Evolutionary conservation across 2,888 invertebrate species (phyloP), one percentile per base, ranked within the genome.

Genomic region (Chydorus sphaericus): DNA sequence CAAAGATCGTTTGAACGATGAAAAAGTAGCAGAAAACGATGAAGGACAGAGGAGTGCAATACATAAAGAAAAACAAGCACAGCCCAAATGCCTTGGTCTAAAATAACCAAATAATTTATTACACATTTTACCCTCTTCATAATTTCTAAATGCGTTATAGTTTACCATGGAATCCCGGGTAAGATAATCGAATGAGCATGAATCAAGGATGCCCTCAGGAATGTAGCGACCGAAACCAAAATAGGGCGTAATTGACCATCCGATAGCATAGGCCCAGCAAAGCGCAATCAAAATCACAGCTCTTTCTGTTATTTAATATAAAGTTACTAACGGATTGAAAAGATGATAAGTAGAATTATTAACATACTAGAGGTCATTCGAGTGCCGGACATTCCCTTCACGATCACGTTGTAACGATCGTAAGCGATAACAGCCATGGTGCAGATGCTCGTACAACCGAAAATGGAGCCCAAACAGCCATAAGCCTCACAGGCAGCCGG

Each of bases 1-100:
- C 83, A 57, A 83, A 76, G 58, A 87, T 87, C 61, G 87, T 87
- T 77, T 83, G 66, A 33, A 81, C 72, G 60, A 82, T 82, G 64
- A 75, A 74, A 64, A 71, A 77, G 65, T 82, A 82, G 55, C 77
- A 77, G 64, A 74, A 76, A 60, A 79, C 71, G 55, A 81, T 80
- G 28, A 74, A 69, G 44, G 70, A 61, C n/a, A 82, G 66, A 6
- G 78, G 78, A 1, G 69, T 63, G 53, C 72, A 69, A 62, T 71
- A 73, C 39, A 68, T 67, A 66, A 76, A 77, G 31, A 72, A 4
- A 4, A 75, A 73, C 61, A 70, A 4, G 18, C 28, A 33, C 6
- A 57, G 55, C 11, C 29, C 18, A 23, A 33, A 55, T 16, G 30
- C 10, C 14, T 31, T 52, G 10, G 26, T 48, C 48, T 55, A 16